A percentile compares a stretch with the other conserved stretches of the same genome.
These are phyloP conservation scores for Agonopterix heracliana DNA, from an alignment of 2,888 invertebrate species.

Conservation along the genomic window DNA sequence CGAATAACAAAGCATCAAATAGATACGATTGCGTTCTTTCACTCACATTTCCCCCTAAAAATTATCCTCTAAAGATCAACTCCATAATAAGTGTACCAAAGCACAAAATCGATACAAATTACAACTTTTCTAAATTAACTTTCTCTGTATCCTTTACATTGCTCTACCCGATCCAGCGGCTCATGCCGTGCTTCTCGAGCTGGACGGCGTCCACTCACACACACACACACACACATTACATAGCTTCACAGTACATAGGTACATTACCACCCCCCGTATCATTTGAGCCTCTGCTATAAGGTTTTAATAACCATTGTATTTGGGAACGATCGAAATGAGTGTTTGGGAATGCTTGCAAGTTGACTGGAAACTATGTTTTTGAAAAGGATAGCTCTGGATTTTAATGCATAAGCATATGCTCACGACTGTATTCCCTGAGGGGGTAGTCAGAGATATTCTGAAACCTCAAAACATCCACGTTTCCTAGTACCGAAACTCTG, in stretches of 20 bases:
- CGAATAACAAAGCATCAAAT: no score
- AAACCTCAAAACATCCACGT: no score
- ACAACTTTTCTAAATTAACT: no score
- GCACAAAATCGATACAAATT: no score
- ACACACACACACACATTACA: conserved; percentile 13
- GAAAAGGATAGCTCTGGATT: conserved; percentile 5
- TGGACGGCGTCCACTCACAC: conserved; percentile 57
- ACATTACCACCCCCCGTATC: conserved; percentile 47
- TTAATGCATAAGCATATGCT: no score
- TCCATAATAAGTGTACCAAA: no score
- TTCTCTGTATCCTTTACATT: conserved; percentile 1
- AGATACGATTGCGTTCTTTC: no score
- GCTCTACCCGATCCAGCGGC: conserved; percentile 23
- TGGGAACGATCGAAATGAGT: conserved; percentile 73
- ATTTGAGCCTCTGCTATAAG: conserved; percentile 49
- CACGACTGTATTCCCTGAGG: no score
- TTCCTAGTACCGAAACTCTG: no score
- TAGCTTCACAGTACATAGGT: conserved; percentile 16
- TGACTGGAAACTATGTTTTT: conserved; percentile 54
- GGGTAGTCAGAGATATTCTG: no score
- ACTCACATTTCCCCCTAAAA: no score
- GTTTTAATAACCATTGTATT: conserved; percentile 77
- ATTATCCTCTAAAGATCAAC: no score
- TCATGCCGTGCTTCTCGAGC: conserved; percentile 48
- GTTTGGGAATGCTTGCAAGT: conserved; percentile 30